Percentiles rank a stretch among this genome's conserved stretches.
phyloP scores from a whole-genome alignment of 2,888 invertebrate species.

The Lycocerus yunnanus region DNA sequence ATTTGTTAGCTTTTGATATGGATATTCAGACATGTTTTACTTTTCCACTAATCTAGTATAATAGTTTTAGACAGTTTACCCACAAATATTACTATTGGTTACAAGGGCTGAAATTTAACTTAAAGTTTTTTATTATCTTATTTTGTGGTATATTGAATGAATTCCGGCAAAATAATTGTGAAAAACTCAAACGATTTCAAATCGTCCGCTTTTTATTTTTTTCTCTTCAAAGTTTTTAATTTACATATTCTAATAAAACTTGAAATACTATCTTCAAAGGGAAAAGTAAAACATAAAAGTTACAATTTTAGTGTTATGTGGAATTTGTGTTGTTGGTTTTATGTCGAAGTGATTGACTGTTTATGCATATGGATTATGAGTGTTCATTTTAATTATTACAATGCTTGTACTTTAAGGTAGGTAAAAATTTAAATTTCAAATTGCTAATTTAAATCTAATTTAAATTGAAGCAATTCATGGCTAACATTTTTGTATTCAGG shows the following conservation, averaged over 20 bases:
- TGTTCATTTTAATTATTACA: neutral
- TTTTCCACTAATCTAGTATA: neutral
- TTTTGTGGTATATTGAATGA: neutral
- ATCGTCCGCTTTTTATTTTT: too few species aligned
- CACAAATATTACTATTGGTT: too few species aligned
- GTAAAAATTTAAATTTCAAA: neutral
- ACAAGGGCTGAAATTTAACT: too few species aligned
- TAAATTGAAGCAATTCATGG: neutral
- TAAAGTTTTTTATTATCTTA: neutral
- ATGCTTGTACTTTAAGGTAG: neutral
- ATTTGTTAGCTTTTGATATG: neutral
- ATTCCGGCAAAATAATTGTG: too few species aligned
- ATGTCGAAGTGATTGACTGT: neutral
- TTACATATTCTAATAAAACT: too few species aligned
- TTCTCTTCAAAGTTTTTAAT: too few species aligned
- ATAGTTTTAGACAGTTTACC: too few species aligned
- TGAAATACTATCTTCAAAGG: neutral
- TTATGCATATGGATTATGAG: neutral
- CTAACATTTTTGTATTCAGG: neutral
- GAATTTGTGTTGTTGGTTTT: neutral
- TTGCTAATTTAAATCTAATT: neutral
- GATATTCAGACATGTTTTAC: neutral
- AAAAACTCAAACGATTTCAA: too few species aligned
- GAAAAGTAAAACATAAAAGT: neutral
- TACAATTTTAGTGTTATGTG: neutral